These are phyloP conservation scores for Muscina levida DNA, from an alignment of 2,888 invertebrate genomes.

Conservation along the genomic window DNA sequence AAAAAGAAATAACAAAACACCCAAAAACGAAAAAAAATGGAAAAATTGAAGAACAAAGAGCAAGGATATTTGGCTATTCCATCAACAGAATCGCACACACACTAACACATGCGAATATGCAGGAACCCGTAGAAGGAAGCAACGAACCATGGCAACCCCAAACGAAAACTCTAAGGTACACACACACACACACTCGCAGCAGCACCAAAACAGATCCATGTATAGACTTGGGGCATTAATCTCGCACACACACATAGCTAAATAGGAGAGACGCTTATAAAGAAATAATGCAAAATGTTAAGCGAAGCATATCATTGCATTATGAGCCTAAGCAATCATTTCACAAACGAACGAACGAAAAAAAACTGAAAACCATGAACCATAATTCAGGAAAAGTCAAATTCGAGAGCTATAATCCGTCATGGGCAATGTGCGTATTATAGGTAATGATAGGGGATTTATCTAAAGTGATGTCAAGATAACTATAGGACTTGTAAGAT, in stretches of 20 bases:
- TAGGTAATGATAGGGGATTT: no score
- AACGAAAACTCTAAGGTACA: slow-evolving; percentile 1
- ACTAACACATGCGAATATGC: background rate
- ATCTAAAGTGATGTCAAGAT: no score
- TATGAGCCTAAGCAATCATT: slow-evolving; percentile 61
- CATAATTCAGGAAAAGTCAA: background rate
- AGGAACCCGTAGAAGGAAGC: no score
- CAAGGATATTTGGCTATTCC: slow-evolving; percentile 7
- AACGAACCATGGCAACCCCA: slow-evolving; percentile 48
- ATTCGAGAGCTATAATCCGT: no score
- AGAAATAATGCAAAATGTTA: slow-evolving; percentile 49
- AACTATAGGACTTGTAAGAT: no score
- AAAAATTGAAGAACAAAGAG: no score
- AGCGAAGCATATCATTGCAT: slow-evolving; percentile 62
- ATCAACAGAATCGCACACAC: slow-evolving; percentile 3
- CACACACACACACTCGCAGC: background rate
- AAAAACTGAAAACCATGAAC: background rate
- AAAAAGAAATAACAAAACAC: background rate
- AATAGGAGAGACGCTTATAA: background rate
- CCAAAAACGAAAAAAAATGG: no score
- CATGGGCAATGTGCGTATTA: no score
- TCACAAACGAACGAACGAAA: slow-evolving; percentile 23
- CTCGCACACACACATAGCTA: background rate
- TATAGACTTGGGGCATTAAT: background rate
- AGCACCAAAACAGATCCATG: background rate